These are phyloP conservation scores for Synanthedon vespiformis DNA, from an alignment of 2,888 invertebrate genomes.

Conservation along the genomic window DNA sequence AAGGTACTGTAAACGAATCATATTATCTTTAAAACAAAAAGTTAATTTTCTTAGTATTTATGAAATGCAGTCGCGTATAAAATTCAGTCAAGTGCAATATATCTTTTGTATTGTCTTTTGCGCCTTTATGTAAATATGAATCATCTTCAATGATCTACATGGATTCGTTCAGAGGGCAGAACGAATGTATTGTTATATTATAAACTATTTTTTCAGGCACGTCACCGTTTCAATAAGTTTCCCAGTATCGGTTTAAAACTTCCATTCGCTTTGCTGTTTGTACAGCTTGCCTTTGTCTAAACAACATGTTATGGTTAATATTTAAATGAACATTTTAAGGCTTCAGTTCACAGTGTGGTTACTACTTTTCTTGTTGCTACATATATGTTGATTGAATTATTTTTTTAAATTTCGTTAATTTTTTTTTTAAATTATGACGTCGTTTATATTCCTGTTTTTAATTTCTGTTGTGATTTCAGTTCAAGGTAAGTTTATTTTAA, in stretches of 20 bases:
- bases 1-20: too few relatives aligned
- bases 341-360: constrained; percentile 28
- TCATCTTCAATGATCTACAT: too few relatives aligned
- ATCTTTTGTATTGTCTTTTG: too few relatives aligned
- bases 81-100: too few relatives aligned
- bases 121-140: too few relatives aligned
- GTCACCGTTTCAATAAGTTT: constrained; percentile 12
- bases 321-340: constrained; percentile 32
- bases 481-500: constrained; percentile 25
- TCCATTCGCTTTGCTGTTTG: constrained; percentile 42
- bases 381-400: constrained; percentile 7
- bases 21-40: too few relatives aligned
- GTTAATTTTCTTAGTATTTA: too few relatives aligned
- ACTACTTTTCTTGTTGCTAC: constrained; percentile 18
- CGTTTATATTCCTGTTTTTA: constrained; percentile 18
- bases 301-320: constrained; percentile 34
- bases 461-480: constrained; percentile 19
- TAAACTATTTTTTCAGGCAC: constrained; percentile 6
- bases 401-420: constrained; percentile 7
- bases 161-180: not conserved
- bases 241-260: constrained; percentile 16
- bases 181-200: constrained; percentile 3
- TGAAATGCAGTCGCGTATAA: too few relatives aligned
- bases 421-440: constrained; percentile 26
- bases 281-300: constrained; percentile 32